These are phyloP conservation scores for Nezara viridula DNA, from an alignment of 2,888 invertebrate species.

Conservation along the genomic window DNA sequence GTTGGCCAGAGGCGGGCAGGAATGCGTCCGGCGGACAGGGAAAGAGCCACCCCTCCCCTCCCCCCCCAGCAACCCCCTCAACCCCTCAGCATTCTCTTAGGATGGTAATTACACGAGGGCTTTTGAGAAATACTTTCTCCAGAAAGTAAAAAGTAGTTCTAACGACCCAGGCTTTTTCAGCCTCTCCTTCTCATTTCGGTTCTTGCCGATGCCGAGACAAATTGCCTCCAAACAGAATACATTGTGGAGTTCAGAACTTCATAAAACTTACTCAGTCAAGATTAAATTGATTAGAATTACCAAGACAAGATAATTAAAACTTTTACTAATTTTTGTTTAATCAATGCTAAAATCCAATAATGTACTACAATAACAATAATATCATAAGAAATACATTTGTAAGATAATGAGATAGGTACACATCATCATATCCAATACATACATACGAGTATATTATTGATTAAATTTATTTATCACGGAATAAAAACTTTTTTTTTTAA, in stretches of 20 bases:
- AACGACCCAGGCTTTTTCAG: conserved; percentile 1
- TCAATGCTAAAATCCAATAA: too few relatives aligned
- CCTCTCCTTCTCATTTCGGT: neutral
- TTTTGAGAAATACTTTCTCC: conserved; percentile 37
- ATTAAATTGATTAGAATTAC: neutral
- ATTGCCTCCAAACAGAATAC: neutral
- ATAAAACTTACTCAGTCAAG: neutral
- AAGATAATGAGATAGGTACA: too few relatives aligned
- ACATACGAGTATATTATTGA: too few relatives aligned
- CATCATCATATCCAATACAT: too few relatives aligned
- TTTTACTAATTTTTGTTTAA: too few relatives aligned
- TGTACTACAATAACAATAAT: too few relatives aligned
- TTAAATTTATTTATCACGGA: too few relatives aligned
- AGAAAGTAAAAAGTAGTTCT: conserved; percentile 30
- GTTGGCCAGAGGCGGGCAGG: conserved; percentile 5
- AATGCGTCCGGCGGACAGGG: neutral
- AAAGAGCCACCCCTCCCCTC: neutral
- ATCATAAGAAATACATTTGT: too few relatives aligned
- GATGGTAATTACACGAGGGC: conserved; percentile 43
- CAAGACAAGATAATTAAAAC: neutral
- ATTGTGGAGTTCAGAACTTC: neutral
- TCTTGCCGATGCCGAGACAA: neutral
- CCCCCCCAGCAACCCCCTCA: neutral
- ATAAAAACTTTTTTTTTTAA: too few relatives aligned
- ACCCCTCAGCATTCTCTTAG: conserved; percentile 17